Conservation (phyloP, 2,797 vertebrate genomes). For the Emys orbicularis region DNA sequence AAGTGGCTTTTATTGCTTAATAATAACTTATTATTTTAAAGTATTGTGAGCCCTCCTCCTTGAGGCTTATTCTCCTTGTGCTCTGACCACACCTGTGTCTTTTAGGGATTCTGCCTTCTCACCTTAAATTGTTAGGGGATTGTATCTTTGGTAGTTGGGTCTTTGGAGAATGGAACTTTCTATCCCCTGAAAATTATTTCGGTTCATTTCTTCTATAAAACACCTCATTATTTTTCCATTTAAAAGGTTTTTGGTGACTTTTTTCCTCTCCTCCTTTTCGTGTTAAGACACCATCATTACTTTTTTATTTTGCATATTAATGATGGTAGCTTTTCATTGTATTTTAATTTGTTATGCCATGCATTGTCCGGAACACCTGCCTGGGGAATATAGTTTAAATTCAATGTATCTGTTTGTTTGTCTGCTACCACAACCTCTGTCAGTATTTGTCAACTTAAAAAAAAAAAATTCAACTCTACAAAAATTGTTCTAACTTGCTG, state of each 20-base stretch:
- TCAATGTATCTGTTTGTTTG: not conserved
- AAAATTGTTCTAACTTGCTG: slow-evolving; percentile 20
- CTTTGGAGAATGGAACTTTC: not conserved
- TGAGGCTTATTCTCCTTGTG: not conserved
- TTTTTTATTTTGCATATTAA: not conserved
- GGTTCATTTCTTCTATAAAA: not conserved
- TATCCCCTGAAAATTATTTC: not conserved
- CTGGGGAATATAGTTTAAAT: not conserved
- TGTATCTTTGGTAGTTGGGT: not conserved
- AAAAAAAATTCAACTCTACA: not conserved
- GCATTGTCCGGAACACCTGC: not conserved
- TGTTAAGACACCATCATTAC: not conserved
- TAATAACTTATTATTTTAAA: not conserved
- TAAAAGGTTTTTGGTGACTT: not conserved
- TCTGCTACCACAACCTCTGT: not conserved
- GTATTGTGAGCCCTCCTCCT: not conserved
- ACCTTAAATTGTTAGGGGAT: not conserved
- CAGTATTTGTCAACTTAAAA: slow-evolving; percentile 18
- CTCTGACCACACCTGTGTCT: not conserved
- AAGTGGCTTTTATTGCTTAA: not conserved
- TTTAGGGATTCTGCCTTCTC: not conserved
- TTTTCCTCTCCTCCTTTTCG: not conserved
- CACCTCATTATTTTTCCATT: not conserved
- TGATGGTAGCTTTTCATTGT: not conserved
- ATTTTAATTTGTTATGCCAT: not conserved